Evolutionary conservation across 2,888 invertebrate species (phyloP).

Genomic region (Pseudococcus viburni): DNA sequence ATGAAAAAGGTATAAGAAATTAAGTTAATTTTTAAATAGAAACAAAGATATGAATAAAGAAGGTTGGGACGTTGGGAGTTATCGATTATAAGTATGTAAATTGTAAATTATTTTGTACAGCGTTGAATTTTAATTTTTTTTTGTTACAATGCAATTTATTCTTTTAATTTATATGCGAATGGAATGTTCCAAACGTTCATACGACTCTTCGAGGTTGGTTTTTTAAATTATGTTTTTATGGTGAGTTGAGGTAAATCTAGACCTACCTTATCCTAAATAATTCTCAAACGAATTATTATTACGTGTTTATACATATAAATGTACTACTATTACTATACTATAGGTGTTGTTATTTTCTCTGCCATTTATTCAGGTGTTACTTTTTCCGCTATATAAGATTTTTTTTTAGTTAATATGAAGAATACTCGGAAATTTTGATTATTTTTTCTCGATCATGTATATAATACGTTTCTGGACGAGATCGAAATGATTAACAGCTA

Average conservation of each 20-base stretch:
- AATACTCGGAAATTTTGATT: neutral
- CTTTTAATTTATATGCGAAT: neutral
- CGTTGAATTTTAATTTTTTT: constrained; percentile 36
- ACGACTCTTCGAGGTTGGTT: neutral
- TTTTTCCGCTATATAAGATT: neutral
- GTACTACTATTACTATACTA: neutral
- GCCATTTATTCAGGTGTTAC: neutral
- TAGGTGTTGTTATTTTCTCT: neutral
- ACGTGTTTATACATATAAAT: too few species aligned
- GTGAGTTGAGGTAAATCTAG: neutral
- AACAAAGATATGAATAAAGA: neutral
- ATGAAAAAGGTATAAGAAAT: neutral
- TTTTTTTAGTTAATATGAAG: neutral
- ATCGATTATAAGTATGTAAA: neutral
- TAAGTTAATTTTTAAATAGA: constrained; percentile 12
- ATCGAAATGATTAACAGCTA: neutral
- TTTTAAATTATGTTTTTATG: neutral
- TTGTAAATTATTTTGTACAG: constrained; percentile 9
- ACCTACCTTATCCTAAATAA: too few species aligned
- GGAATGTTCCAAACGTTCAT: constrained; percentile 29
- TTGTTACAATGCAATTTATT: neutral
- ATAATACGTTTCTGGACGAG: too few species aligned
- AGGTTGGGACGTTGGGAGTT: neutral
- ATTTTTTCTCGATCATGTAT: too few species aligned
- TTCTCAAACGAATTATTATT: too few species aligned